Base-by-base conservation (phyloP, 2,888 invertebrate species). In the Metalampra italica region DNA sequence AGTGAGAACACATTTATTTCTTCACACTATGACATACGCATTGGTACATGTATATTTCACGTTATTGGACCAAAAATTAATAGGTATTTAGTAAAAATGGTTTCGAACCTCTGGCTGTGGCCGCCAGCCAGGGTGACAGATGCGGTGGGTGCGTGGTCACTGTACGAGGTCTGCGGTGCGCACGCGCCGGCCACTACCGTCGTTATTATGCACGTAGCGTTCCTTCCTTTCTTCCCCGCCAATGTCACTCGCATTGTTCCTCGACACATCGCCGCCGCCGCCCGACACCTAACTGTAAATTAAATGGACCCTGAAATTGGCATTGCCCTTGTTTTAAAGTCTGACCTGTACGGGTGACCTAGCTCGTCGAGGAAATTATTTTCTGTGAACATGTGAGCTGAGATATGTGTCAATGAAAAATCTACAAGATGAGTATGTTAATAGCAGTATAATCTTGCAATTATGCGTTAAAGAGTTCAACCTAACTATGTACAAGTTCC, bases 261-360 rank as follows among this genome's bases (percentile, higher is more conserved):
- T 67, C 70, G 72, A 53, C 71, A 61, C 71, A 67, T 57, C 66
- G 61, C 54, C 62, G 66, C 59, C 58, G 70, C 50, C 68, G 64
- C 56, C 62, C 62, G 61, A 59, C 73, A 69, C 60, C 75, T 89
- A 88, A 89, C 88, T 83, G 89, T 89, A 82, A 73, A 71, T 64
- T 71, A 83, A 83, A 71, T 87, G 71, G 80, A 80, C 86, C 89
- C 84, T 88, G 88, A 89, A 88, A 89, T 89, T 82, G 83, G 75
- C 84, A 82, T 79, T 82, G 87, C 76, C 83, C 87, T 84, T 84
- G 81, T 86, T 87, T 71, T 58, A 55, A 59, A 56, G 52, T 56
- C 53, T 60, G 60, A 63, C 77, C 72, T 67, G 70, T 58, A 66
- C 64, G 50, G 52, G 53, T 68, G 74, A 74, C 71, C 69, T 69